phyloP scores from a whole-genome alignment of 92 coral and sea anemone species.

The Siderastrea radians region DNA sequence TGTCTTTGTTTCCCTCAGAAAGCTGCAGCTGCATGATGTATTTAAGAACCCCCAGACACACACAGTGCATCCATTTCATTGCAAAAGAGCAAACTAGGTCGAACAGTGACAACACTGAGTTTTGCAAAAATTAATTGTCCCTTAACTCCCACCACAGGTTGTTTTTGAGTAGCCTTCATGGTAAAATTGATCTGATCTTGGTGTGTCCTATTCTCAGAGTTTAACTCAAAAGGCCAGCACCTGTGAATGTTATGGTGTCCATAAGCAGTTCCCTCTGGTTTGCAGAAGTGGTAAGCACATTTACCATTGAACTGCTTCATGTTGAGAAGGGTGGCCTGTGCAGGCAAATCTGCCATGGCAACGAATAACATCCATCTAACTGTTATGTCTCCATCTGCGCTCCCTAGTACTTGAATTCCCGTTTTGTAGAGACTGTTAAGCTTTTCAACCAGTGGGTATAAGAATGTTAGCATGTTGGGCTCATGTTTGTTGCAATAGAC shows the following conservation, averaged over 20 bases:
- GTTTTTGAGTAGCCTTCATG: conserved; percentile 13
- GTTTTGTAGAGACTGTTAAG: conserved; percentile 15
- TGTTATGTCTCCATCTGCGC: conserved; percentile 47
- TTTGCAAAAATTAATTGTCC: conserved; percentile 56
- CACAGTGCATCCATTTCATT: conserved; percentile 75
- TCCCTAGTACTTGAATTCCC: conserved; percentile 21
- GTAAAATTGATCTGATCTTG: conserved; percentile 43
- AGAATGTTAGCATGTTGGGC: conserved; percentile 68
- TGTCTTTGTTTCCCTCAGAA: conserved; percentile 7
- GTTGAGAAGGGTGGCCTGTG: conserved; percentile 57
- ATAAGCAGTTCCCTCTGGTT: conserved; percentile 49
- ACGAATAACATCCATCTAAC: conserved; percentile 64
- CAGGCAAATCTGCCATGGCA: conserved; percentile 57
- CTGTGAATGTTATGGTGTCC: conserved; percentile 45
- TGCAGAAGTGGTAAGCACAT: conserved; percentile 56
- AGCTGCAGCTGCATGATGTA: conserved; percentile 19
- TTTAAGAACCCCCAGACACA: conserved; percentile 54
- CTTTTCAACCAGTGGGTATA: conserved; percentile 57
- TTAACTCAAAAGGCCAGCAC: conserved; percentile 34
- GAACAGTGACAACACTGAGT: conserved; percentile 20
- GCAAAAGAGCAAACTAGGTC: conserved; percentile 61
- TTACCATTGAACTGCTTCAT: conserved; percentile 68
- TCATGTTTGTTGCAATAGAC: conserved; percentile 65
- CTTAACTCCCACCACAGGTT: conserved; percentile 48
- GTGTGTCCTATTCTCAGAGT: conserved; percentile 22